Conservation (phyloP, 1,140 invertebrate genomes). For the Bombus consobrinus region DNA sequence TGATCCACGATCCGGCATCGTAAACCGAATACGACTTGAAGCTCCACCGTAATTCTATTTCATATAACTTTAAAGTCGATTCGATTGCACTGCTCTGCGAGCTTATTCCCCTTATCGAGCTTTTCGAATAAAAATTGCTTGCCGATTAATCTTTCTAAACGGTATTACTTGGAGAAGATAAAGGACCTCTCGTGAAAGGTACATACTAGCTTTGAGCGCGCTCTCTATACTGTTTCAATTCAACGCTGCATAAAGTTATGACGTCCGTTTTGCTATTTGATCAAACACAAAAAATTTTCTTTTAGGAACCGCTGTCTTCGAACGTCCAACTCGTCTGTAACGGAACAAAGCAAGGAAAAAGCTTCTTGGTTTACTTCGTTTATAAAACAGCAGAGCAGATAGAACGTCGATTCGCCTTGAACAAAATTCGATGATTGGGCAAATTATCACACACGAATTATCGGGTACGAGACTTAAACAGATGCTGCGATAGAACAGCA, state of each 20-base stretch:
- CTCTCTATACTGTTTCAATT: neutral
- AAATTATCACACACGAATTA: neutral
- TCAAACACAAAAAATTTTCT: neutral
- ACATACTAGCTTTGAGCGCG: neutral
- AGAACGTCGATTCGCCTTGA: neutral
- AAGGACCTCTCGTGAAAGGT: neutral
- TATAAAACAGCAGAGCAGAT: neutral
- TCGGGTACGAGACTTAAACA: no score
- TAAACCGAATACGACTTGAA: neutral
- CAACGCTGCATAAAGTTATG: neutral
- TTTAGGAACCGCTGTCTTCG: neutral
- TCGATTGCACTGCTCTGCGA: neutral
- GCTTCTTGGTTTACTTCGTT: no score
- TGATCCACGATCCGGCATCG: neutral
- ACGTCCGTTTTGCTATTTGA: neutral
- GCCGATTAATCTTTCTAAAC: slow-evolving; percentile 38
- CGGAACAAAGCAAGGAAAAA: no score
- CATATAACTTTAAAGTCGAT: slow-evolving; percentile 24
- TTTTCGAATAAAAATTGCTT: neutral
- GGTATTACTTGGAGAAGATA: slow-evolving; percentile 32
- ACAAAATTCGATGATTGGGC: neutral
- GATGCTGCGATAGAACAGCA: neutral
- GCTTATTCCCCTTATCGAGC: neutral
- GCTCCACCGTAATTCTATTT: slow-evolving; percentile 24
- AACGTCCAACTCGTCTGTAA: no score